Evolutionary conservation across 2,888 invertebrate species (phyloP), one percentile per base, ranked within the genome.

Genomic region (Amphipyra berbera): DNA sequence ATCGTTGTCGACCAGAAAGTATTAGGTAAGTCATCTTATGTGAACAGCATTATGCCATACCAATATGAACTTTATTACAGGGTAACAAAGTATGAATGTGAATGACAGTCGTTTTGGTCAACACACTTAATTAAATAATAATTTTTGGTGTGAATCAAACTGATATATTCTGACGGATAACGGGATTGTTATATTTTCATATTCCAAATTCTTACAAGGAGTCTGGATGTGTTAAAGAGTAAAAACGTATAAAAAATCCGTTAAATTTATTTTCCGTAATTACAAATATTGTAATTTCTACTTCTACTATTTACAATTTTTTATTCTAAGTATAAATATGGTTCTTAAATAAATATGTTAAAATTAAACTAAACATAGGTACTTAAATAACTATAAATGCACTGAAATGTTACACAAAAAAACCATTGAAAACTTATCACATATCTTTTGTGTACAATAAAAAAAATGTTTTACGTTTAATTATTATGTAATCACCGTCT

Each of bases 1-100:
- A 97, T 99, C 67, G 96, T 97, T 67, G 98, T 97, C 30, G 97
- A 97, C 81, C 97, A 97, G 38, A 98, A 98, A 93, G 97, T 98
- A 71, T 95, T 98, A 85, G 98, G 98, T 97, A 90, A 97, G 97
- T 96, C n/a, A 10, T 57, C 30, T 50, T 47, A 37, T 10, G 0
- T 15, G 9, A 2, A 30, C 3, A 3, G 3, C 1, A 12, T 52
- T 45, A 55, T 41, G 55, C 7, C 12, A 38, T 50, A 12, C 9
- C 4, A 52, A 53, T 49, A 13, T 42, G 1, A 38, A 55, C 41
- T 60, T 50, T 57, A 61, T 68, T 30, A 47, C 41, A 49, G 15
- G 10, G 14, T 2, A 8, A 13, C 1, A 46, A 13, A 21, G 14
- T 13, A 10, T 7, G 3, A 2, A 52, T 30, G 44, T 8, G 6